Base-by-base conservation (phyloP, 2,797 vertebrate species). In the Triplophysa yarkandensis region DNA sequence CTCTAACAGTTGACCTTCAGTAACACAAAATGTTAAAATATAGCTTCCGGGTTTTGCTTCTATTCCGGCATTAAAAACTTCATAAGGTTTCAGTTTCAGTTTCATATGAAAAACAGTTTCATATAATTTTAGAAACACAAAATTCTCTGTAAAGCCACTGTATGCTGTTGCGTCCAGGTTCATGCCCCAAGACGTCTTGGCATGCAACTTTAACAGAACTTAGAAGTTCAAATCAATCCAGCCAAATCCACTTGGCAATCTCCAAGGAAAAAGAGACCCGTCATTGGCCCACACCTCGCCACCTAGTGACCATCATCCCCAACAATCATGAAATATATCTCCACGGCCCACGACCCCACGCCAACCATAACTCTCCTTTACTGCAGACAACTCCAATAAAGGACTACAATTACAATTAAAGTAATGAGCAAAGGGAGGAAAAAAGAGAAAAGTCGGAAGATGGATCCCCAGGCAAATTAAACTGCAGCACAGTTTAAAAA, bases 381-480 rank as follows among this genome's bases (percentile, higher is more conserved):
- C 89, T 91, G 91, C 90, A 87, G 90, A 88, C 90, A 87, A 88
- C 88, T 88, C 88, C 88, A 93, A 91, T 92, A 93, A 92, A 92
- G 90, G 89, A 91, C 89, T 89, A 91, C 90, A 92, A 92, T 92
- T 90, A 91, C 89, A 92, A 92, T 93, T 91, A 92, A 92, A 92
- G 91, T 91, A 92, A 92, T 90, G 89, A 92, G 88, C 89, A 91
- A 91, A 92, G 87, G 88, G 84, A 82, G 85, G 67, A 85, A 90
- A 80, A 80, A 91, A 89, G 87, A 80, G 81, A 87, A 89, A 88
- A 87, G 89, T 85, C 87, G 75, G 78, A 82, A 80, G 85, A 90
- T 88, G 87, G 87, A 87, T 91, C 90, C 90, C 90, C 71, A 78
- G 88, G 87, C 87, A 87, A 85, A 88, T 88, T 90, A 89, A 92